Conservation (phyloP, 2,888 invertebrate genomes). For the Aleiodes testaceus region DNA sequence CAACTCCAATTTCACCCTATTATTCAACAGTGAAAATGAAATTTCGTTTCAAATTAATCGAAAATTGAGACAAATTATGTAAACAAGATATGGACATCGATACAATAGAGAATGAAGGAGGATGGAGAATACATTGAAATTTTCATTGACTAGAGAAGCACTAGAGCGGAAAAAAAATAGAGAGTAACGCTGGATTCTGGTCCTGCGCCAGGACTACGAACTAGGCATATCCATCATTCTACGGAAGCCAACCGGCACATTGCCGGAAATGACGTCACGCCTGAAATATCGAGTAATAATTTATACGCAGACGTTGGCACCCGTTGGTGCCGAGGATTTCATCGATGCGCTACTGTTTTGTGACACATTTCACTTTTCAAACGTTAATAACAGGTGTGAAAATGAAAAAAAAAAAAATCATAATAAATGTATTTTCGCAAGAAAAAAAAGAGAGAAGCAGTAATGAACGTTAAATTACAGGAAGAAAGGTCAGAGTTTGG, state of each 20-base stretch:
- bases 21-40: too few species aligned
- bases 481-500: too few species aligned
- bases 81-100: neutral
- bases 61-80: conserved; percentile 17
- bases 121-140: neutral
- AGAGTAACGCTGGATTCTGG: conserved; percentile 45
- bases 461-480: too few species aligned
- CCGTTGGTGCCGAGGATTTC: conserved; percentile 42
- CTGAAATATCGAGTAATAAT: conserved; percentile 72
- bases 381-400: neutral
- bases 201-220: conserved; percentile 49
- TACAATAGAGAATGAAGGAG: conserved; percentile 1
- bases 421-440: neutral
- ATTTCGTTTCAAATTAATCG: neutral
- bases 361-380: conserved; percentile 8
- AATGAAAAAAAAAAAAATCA: neutral
- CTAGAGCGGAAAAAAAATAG: conserved; percentile 24
- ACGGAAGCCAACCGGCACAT: conserved; percentile 70
- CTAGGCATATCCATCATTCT: conserved; percentile 65
- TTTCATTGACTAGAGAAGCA: conserved; percentile 3
- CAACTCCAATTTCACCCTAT: too few species aligned
- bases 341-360: conserved; percentile 27
- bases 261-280: conserved; percentile 71
- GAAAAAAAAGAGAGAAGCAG: too few species aligned
- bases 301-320: conserved; percentile 69